phyloP scores from a whole-genome alignment of 2,113 vertebrate genomes.

The Tyto alba region DNA sequence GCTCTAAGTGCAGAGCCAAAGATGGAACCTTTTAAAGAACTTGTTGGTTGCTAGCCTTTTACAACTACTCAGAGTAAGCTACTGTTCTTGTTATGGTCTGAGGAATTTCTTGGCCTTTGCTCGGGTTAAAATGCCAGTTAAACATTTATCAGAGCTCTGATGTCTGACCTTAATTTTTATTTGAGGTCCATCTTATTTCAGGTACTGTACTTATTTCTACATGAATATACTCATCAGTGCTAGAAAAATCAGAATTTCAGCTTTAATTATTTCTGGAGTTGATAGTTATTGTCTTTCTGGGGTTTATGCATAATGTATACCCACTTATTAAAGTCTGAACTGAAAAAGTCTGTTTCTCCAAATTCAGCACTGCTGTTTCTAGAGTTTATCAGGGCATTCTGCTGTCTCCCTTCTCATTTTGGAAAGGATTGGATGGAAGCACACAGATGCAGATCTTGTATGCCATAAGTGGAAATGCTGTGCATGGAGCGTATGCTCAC shows the following conservation, averaged over 20 bases:
- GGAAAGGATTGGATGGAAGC: background rate
- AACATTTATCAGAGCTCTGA: background rate
- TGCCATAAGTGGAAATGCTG: background rate
- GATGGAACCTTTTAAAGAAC: background rate
- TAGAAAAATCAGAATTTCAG: background rate
- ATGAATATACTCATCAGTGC: background rate
- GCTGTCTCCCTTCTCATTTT: background rate
- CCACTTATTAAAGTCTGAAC: background rate
- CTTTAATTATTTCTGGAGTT: background rate
- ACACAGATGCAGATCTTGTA: background rate
- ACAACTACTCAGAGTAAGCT: background rate
- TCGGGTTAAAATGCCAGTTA: background rate
- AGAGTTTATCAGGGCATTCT: background rate
- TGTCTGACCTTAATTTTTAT: background rate
- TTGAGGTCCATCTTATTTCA: background rate
- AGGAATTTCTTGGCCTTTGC: background rate
- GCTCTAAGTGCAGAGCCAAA: background rate
- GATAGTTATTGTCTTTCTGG: background rate
- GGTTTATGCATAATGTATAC: rapidly evolving
- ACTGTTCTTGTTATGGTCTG: background rate
- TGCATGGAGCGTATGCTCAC: rapidly evolving
- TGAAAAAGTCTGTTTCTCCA: background rate
- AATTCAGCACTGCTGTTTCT: background rate
- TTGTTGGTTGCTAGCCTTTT: background rate
- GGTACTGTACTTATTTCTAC: background rate